phyloP scores from a whole-genome alignment of 2,888 invertebrate species.

The Metacarcinus magister region DNA sequence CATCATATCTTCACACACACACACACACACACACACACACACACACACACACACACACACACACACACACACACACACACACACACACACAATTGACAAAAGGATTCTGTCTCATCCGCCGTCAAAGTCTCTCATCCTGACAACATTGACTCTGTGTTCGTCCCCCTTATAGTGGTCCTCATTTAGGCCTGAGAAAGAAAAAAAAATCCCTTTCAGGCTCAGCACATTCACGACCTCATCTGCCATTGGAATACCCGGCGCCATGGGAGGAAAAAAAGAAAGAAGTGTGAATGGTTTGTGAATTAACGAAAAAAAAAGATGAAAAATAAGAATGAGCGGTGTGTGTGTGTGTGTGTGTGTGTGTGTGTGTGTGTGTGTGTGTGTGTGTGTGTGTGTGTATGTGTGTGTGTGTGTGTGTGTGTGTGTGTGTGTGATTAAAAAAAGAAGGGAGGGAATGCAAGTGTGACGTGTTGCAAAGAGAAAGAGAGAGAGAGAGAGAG shows the following conservation, averaged over 20 bases:
- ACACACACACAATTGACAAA: not conserved
- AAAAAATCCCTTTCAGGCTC: not conserved
- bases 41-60: conserved; percentile 10
- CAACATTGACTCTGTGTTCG: not conserved
- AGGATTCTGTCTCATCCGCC: conserved; percentile 15
- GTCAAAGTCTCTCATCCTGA: conserved; percentile 5
- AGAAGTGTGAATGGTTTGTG: not conserved
- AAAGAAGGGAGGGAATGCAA: too few relatives aligned
- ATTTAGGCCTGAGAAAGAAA: conserved; percentile 12
- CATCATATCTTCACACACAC: not conserved
- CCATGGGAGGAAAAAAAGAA: not conserved
- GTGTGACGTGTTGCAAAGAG: too few relatives aligned
- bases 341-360: too few relatives aligned
- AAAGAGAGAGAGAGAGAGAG: not conserved
- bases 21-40: not conserved
- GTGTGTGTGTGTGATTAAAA: too few relatives aligned
- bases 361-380: not conserved
- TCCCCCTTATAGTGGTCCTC: not conserved
- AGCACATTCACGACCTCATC: not conserved
- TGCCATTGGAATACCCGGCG: not conserved
- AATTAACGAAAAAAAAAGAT: not conserved
- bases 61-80: conserved; percentile 3
- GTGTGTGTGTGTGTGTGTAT: not conserved
- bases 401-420: not conserved
- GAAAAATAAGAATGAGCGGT: not conserved